Evolutionary conservation across 2,113 vertebrate species (phyloP).

Genomic region (Spea multiplicata): DNA sequence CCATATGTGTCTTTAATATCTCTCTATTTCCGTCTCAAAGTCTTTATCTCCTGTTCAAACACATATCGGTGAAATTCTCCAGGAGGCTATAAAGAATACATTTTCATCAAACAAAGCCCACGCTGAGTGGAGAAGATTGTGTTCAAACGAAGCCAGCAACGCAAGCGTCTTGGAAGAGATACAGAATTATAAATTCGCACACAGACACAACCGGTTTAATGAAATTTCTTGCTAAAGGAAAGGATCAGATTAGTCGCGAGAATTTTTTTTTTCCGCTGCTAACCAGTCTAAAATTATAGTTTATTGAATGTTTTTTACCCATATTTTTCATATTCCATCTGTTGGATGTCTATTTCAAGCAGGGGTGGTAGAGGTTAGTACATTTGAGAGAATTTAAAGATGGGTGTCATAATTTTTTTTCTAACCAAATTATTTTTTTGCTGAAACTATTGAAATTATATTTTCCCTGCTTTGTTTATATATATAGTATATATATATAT

Average conservation of each 20-base stretch:
- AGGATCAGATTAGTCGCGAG: slow-evolving; percentile 19
- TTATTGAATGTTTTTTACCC: no score
- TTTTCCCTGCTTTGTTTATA: no score
- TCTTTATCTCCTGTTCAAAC: slow-evolving; percentile 40
- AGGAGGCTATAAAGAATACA: slow-evolving; percentile 30
- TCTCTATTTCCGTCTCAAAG: slow-evolving; percentile 9
- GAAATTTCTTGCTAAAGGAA: slow-evolving; percentile 39
- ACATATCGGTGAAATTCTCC: slow-evolving; percentile 38
- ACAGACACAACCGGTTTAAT: slow-evolving; percentile 35
- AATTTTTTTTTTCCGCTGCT: not conserved
- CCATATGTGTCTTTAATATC: slow-evolving; percentile 33
- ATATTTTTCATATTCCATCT: no score
- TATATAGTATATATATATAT: no score
- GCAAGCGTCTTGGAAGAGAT: slow-evolving; percentile 33
- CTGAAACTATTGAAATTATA: no score
- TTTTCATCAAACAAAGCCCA: slow-evolving; percentile 45
- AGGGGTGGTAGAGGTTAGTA: no score
- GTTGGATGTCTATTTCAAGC: no score
- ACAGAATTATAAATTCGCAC: slow-evolving; percentile 26
- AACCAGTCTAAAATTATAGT: not conserved
- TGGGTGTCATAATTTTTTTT: no score
- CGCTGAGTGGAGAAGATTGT: slow-evolving; percentile 28
- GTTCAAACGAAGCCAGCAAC: slow-evolving; percentile 27
- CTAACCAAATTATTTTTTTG: no score
- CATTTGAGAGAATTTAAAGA: no score